Conservation (phyloP, 2,113 vertebrate genomes). For the Taurulus bubalis region DNA sequence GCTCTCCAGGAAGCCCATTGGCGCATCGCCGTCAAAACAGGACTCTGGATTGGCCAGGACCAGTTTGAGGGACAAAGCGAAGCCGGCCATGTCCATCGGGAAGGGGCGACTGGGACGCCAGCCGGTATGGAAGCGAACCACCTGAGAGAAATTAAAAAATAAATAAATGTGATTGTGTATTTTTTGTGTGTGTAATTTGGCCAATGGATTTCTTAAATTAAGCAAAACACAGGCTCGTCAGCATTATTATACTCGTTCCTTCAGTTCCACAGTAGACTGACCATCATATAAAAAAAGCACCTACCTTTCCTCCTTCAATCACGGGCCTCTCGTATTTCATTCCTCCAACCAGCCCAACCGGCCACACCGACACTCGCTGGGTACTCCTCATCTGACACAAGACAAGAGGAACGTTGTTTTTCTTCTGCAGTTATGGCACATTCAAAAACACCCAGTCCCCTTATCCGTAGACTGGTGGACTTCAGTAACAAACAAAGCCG, state of each 20-base stretch:
- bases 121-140: conserved; percentile 90
- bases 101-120: conserved; percentile 92
- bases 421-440: neutral
- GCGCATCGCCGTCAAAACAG: conserved; percentile 87
- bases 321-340: conserved; percentile 91
- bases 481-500: neutral
- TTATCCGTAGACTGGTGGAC: rapidly evolving
- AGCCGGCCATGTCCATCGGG: conserved; percentile 93
- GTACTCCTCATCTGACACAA: conserved; percentile 89
- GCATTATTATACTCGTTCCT: neutral
- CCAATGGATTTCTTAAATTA: neutral
- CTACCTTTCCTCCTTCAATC: conserved; percentile 88
- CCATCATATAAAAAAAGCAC: neutral
- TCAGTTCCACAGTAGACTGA: neutral
- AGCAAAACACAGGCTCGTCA: neutral
- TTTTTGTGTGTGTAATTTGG: neutral
- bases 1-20: conserved; percentile 92
- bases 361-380: conserved; percentile 90
- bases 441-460: neutral
- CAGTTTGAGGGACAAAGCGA: conserved; percentile 87
- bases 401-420: conserved; percentile 2
- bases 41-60: conserved; percentile 86
- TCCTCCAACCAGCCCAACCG: conserved; percentile 91
- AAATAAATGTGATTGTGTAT: neutral
- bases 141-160: conserved; percentile 45